Base-by-base conservation (phyloP, 1,140 invertebrate species). In the Planococcus citri region DNA sequence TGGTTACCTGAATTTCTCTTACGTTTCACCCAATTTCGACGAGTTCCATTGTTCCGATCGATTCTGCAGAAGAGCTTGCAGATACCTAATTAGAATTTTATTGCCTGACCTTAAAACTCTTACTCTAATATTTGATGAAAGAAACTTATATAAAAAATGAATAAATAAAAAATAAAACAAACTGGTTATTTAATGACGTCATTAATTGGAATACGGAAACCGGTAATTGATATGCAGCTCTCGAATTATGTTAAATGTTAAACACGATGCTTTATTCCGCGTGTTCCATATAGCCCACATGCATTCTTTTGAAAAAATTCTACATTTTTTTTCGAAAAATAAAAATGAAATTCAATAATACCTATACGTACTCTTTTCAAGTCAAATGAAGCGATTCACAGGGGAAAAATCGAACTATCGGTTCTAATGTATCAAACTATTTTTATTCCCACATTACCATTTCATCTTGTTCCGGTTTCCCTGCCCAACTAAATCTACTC, bases 41-140 rank as follows among this genome's bases (percentile, higher is more conserved):
- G 12, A 51, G 41, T 51, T 20, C 41, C 41, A 51, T 51, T 51
- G 41, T 51, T 51, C 41, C 41, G 41, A 51, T 51, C 17, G 41
- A 51, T 51, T 51, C 41, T 17, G n/a, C 41, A 20, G 41, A 51
- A 17, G n/a, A 51, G 6, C n/a, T 51, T 51, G n/a, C 41, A 20
- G 41, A 17, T 51, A 51, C 41, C 41, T 51, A 51, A 51, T 51
- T 51, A 51, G 41, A 51, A 51, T 51, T 51, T 51, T 51, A 51
- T 51, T 51, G 10, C 41, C 41, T 51, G 41, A 51, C 41, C 41
- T 51, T 51, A 51, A 51, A 51, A 51, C 41, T 51, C 41, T 51
- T 51, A 51, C 41, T 51, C 41, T 51, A 51, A 51, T 51, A 51
- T 51, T 51, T 51, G 41, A 51, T 51, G 41, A 51, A 51, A 51